phyloP scores from a whole-genome alignment of 2,888 invertebrate species.

The Diarsia dahlii region DNA sequence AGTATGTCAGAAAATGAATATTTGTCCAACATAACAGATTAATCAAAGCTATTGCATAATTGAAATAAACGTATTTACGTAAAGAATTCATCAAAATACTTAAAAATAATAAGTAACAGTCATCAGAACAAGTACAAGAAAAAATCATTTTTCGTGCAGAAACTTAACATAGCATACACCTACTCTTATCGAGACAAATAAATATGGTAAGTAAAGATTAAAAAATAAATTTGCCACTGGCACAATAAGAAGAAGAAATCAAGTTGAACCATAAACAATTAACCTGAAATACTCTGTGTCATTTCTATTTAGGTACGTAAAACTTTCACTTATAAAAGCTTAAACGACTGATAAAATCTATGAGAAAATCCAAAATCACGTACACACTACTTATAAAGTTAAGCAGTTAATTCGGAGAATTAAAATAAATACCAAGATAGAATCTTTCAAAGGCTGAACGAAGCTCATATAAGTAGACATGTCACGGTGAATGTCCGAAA shows the following conservation, averaged over 20 bases:
- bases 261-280: neutral
- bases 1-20: too few species aligned
- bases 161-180: too few species aligned
- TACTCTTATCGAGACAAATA: neutral
- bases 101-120: too few species aligned
- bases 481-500: neutral
- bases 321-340: neutral
- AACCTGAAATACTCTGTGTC: neutral
- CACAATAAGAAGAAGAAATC: neutral
- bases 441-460: constrained; percentile 5
- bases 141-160: neutral
- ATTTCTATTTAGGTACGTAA: neutral
- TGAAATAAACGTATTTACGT: neutral
- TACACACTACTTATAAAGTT: neutral
- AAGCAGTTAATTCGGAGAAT: constrained; percentile 22
- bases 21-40: neutral
- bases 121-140: neutral
- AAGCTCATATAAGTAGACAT: constrained; percentile 6
- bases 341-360: neutral
- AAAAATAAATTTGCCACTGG: too few species aligned
- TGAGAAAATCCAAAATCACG: constrained; percentile 8
- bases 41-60: neutral
- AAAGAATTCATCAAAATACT: too few species aligned
- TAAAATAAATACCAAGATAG: constrained; percentile 26
- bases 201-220: too few species aligned